These are phyloP conservation scores for Glaucopsyche alexis DNA, from an alignment of 2,888 invertebrate genomes.

Conservation along the genomic window DNA sequence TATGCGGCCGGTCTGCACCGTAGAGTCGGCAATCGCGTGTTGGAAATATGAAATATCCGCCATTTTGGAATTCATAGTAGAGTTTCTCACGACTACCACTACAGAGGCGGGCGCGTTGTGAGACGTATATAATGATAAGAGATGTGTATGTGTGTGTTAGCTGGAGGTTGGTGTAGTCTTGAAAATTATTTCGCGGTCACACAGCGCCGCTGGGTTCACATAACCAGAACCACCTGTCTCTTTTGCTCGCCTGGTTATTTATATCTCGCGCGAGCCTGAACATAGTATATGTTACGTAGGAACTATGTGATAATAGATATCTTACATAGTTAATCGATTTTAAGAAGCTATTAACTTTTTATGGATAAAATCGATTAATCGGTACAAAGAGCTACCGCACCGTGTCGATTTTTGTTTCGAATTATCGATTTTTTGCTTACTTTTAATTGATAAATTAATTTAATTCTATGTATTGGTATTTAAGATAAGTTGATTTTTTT, in stretches of 20 bases:
- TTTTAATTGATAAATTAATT: not conserved
- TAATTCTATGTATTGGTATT: not conserved
- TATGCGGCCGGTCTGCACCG: slow-evolving; percentile 39
- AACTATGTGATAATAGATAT: slow-evolving; percentile 50
- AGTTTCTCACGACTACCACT: slow-evolving; percentile 78
- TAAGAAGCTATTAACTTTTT: slow-evolving; percentile 35
- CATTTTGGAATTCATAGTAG: slow-evolving; percentile 54
- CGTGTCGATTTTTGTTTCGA: not conserved
- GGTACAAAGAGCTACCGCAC: not conserved
- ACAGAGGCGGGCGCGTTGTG: slow-evolving; percentile 66
- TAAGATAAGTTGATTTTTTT: not conserved
- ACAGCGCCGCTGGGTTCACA: slow-evolving; percentile 74
- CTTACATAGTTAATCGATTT: slow-evolving; percentile 47
- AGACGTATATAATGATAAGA: slow-evolving; percentile 63
- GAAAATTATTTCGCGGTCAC: slow-evolving; percentile 81
- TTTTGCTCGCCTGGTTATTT: slow-evolving; percentile 77
- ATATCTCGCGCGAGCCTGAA: slow-evolving; percentile 73
- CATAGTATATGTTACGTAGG: slow-evolving; percentile 52
- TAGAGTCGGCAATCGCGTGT: slow-evolving; percentile 52
- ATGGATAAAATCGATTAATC: slow-evolving; percentile 12
- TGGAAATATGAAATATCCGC: slow-evolving; percentile 39
- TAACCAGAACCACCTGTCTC: slow-evolving; percentile 76
- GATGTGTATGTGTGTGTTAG: slow-evolving; percentile 51
- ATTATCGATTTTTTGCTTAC: not conserved
- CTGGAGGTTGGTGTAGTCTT: slow-evolving; percentile 76